Percentiles rank a stretch among this genome's conserved stretches.
phyloP scores from a whole-genome alignment of 1,140 invertebrate genomes.

The Nebria ingens region DNA sequence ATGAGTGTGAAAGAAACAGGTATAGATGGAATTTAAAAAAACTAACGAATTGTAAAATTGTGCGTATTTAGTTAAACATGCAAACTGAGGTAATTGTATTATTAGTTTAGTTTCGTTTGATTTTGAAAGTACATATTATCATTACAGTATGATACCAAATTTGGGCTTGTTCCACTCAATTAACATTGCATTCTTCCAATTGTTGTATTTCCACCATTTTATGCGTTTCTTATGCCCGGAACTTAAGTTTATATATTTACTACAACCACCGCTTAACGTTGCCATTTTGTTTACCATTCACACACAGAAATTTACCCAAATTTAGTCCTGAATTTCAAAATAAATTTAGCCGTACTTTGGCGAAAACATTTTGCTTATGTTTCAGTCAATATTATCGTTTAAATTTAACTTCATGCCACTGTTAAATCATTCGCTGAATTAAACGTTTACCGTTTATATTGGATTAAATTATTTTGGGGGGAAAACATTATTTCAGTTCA shows the following conservation, averaged over 20 bases:
- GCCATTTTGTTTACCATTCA: constrained; percentile 18
- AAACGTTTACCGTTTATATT: too few relatives aligned
- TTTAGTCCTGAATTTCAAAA: too few relatives aligned
- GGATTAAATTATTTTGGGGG: too few relatives aligned
- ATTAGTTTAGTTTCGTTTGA: background rate
- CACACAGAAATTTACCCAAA: background rate
- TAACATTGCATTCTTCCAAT: constrained; percentile 16
- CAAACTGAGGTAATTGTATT: too few relatives aligned
- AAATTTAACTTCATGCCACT: too few relatives aligned
- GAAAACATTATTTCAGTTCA: too few relatives aligned
- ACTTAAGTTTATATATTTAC: constrained; percentile 17
- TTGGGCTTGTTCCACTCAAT: background rate
- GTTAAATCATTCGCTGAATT: too few relatives aligned
- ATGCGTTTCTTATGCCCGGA: constrained; percentile 25
- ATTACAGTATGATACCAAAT: background rate
- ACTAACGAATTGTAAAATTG: background rate
- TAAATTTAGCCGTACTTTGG: too few relatives aligned
- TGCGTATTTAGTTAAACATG: background rate
- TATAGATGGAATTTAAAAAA: too few relatives aligned
- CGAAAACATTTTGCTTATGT: too few relatives aligned
- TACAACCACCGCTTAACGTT: constrained; percentile 21
- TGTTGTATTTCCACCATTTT: constrained; percentile 27
- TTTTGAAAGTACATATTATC: background rate
- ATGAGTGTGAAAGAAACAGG: too few relatives aligned
- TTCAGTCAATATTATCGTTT: too few relatives aligned